These are phyloP conservation scores for Sepiola atlantica DNA, from an alignment of 2,888 invertebrate genomes.

Conservation along the genomic window DNA sequence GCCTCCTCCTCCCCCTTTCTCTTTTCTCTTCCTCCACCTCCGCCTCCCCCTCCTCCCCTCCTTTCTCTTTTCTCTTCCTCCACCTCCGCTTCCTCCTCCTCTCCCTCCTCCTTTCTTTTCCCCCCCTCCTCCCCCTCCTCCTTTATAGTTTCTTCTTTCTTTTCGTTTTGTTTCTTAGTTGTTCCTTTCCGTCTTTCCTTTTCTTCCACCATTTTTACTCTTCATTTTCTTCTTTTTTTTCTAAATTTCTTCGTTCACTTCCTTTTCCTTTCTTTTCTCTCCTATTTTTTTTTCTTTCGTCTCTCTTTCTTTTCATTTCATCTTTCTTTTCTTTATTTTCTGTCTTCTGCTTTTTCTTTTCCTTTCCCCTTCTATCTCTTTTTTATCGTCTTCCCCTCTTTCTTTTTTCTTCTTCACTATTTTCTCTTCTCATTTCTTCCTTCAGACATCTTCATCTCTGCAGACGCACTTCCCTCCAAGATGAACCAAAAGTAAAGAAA, in stretches of 20 bases:
- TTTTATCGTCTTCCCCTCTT: background rate
- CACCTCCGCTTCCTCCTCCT: accelerated
- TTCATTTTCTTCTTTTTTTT: background rate
- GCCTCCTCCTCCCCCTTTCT: background rate
- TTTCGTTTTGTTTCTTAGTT: background rate
- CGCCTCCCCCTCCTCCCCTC: too few species aligned
- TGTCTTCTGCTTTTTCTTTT: background rate
- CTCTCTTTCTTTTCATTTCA: background rate
- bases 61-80: background rate
- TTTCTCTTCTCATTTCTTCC: too few species aligned
- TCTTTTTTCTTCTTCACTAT: background rate
- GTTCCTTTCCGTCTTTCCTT: background rate
- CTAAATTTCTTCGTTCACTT: too few species aligned
- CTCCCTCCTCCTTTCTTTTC: background rate
- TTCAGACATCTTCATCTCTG: background rate
- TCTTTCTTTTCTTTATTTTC: too few species aligned
- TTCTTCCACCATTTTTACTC: background rate
- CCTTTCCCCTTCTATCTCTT: background rate
- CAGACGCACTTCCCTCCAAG: background rate
- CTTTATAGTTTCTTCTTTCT: too few species aligned
- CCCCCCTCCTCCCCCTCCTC: too few species aligned
- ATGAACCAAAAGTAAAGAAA: too few species aligned
- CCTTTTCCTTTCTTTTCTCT: too few species aligned
- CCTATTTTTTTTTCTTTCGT: too few species aligned
- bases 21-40: background rate